Conservation (phyloP, 2,888 invertebrate genomes). For the Stenchaetothrips biformis region DNA sequence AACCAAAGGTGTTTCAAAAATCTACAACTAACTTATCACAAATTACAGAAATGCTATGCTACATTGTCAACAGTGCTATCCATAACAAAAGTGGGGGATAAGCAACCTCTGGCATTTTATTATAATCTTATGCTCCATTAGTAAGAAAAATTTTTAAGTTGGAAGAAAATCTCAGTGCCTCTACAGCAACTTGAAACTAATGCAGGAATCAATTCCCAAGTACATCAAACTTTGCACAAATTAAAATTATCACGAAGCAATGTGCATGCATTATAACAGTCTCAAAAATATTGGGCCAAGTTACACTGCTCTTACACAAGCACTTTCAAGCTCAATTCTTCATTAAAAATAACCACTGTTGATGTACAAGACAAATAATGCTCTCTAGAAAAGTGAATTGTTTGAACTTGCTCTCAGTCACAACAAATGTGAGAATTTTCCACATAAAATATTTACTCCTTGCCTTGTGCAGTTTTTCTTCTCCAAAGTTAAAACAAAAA, state of each 20-base stretch:
- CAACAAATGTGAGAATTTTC: not conserved
- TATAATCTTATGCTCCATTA: not conserved
- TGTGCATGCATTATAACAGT: constrained; percentile 2
- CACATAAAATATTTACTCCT: not conserved
- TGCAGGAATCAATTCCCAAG: no score
- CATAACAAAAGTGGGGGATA: not conserved
- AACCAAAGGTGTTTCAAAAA: no score
- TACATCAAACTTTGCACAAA: constrained; percentile 23
- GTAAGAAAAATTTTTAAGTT: no score
- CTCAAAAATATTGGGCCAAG: constrained; percentile 18
- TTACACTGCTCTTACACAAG: not conserved
- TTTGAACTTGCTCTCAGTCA: constrained; percentile 23
- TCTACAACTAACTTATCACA: not conserved
- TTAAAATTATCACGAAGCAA: not conserved
- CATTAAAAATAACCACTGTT: not conserved
- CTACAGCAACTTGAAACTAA: constrained; percentile 24
- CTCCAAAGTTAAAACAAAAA: not conserved
- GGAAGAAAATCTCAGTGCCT: not conserved
- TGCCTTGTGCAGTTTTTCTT: not conserved
- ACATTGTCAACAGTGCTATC: not conserved
- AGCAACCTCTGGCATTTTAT: not conserved
- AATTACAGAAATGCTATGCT: not conserved
- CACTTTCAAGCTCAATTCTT: not conserved
- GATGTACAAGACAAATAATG: not conserved
- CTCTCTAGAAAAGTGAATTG: constrained; percentile 7